A percentile compares a stretch with the other conserved stretches of the same genome.
phyloP scores from a whole-genome alignment of 2,888 invertebrate species.

The Carpatolechia fugitivella region DNA sequence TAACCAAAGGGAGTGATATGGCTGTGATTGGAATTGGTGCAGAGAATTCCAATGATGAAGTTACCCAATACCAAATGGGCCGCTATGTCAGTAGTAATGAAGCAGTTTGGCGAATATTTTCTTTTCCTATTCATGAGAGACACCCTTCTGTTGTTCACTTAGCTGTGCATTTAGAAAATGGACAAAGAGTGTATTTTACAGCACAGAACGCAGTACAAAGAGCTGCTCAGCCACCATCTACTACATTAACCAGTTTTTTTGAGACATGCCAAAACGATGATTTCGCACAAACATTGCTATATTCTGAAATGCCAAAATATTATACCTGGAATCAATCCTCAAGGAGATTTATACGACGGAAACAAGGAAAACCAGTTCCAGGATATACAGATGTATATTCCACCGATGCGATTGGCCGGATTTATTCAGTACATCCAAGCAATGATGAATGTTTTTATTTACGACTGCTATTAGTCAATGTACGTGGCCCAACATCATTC shows the following conservation, averaged over 20 bases:
- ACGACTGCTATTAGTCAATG: slow-evolving; percentile 39
- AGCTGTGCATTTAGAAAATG: slow-evolving; percentile 27
- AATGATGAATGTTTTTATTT: slow-evolving; percentile 41
- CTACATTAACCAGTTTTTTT: slow-evolving; percentile 31
- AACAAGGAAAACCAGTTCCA: slow-evolving; percentile 31
- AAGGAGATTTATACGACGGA: slow-evolving; percentile 27
- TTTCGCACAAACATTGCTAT: slow-evolving; percentile 28
- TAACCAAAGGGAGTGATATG: slow-evolving; percentile 14
- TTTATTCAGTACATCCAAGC: slow-evolving; percentile 38
- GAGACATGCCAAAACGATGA: slow-evolving; percentile 26
- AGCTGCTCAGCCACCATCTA: slow-evolving; percentile 25
- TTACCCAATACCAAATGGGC: slow-evolving; percentile 22
- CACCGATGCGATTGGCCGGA: slow-evolving; percentile 37
- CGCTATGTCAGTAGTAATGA: slow-evolving; percentile 26
- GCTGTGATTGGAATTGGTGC: slow-evolving; percentile 9
- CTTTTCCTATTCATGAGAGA: slow-evolving; percentile 28
- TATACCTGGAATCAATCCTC: slow-evolving; percentile 30
- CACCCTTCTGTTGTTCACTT: slow-evolving; percentile 27
- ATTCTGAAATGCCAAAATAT: slow-evolving; percentile 29
- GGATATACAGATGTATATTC: slow-evolving; percentile 33
- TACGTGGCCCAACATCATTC: slow-evolving; percentile 35
- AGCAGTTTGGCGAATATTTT: slow-evolving; percentile 30
- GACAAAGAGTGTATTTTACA: slow-evolving; percentile 25
- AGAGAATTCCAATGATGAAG: slow-evolving; percentile 20
- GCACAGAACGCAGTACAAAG: slow-evolving; percentile 22